Evolutionary conservation across 2,113 vertebrate genomes (phyloP).

Genomic region (Nasalis larvatus): DNA sequence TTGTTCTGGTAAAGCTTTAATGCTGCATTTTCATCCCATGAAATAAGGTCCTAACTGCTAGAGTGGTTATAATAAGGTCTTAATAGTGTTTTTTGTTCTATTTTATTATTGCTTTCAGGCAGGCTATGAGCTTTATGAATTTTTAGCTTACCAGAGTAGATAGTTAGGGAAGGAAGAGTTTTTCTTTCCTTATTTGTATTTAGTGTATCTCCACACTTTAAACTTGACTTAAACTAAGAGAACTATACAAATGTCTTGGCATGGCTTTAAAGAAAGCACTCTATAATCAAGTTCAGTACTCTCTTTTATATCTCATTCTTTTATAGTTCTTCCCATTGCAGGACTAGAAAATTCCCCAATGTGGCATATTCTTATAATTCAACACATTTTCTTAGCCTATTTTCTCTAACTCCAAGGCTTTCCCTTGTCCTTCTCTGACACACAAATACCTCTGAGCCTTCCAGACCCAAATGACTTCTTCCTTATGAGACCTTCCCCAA

Average conservation of each 20-base stretch:
- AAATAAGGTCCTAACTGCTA: conserved; percentile 71
- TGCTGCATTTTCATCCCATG: conserved; percentile 67
- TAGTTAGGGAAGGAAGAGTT: conserved; percentile 37
- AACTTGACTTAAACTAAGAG: conserved; percentile 43
- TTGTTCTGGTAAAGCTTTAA: conserved; percentile 72
- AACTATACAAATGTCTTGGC: neutral
- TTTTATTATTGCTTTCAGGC: conserved; percentile 74
- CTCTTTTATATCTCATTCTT: neutral
- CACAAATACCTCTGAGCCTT: neutral
- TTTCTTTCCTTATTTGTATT: conserved; percentile 37
- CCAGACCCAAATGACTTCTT: neutral
- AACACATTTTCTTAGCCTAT: neutral
- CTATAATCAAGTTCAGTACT: neutral
- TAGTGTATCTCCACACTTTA: conserved; percentile 37
- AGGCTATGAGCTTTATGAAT: conserved; percentile 46
- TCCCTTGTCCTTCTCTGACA: neutral
- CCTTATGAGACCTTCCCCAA: neutral
- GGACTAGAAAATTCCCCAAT: neutral
- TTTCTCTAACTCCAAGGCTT: neutral
- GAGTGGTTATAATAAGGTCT: conserved; percentile 62
- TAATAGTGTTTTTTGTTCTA: conserved; percentile 55
- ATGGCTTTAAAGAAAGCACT: neutral
- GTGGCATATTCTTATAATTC: neutral
- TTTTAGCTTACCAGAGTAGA: conserved; percentile 49
- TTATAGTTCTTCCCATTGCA: neutral